A percentile compares a stretch with the other conserved stretches of the same genome.
Evolutionary conservation across 2,888 invertebrate genomes (phyloP).

Genomic region (Spisula subtruncata): DNA sequence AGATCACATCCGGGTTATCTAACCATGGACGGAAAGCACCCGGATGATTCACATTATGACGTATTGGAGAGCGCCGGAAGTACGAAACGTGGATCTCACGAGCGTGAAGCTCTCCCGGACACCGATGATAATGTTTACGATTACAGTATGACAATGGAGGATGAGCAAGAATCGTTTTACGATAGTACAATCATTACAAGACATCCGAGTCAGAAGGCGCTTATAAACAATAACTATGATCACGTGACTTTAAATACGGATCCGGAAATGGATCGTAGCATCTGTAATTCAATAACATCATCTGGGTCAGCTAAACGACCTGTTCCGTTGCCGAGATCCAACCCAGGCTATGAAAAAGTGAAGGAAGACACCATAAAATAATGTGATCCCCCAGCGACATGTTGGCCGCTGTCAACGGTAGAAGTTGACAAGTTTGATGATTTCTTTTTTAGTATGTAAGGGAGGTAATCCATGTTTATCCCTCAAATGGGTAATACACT

Average conservation of each 20-base stretch:
- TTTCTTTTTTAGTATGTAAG: too few relatives aligned
- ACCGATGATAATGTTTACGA: neutral
- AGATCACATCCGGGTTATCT: slow-evolving; percentile 13
- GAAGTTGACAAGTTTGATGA: too few relatives aligned
- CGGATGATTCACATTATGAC: slow-evolving; percentile 30
- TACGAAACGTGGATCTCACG: neutral
- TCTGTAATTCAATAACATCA: slow-evolving; percentile 23
- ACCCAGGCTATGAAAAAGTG: slow-evolving; percentile 18
- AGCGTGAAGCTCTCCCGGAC: neutral
- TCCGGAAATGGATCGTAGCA: slow-evolving; percentile 22
- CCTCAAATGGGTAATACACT: too few relatives aligned
- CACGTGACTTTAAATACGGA: neutral
- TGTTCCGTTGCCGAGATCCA: neutral
- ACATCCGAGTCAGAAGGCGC: slow-evolving; percentile 16
- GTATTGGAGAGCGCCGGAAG: slow-evolving; percentile 20
- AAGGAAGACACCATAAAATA: neutral
- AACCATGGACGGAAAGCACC: slow-evolving; percentile 1
- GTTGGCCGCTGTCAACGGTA: too few relatives aligned
- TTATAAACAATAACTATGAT: slow-evolving; percentile 30
- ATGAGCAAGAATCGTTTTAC: slow-evolving; percentile 13
- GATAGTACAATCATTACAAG: slow-evolving; percentile 14
- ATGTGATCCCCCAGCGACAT: neutral
- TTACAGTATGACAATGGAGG: neutral
- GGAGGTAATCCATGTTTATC: too few relatives aligned
- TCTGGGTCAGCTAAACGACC: neutral